A percentile compares a stretch with the other conserved stretches of the same genome.
Conservation (phyloP, 2,888 invertebrate species). For the Achlya flavicornis region DNA sequence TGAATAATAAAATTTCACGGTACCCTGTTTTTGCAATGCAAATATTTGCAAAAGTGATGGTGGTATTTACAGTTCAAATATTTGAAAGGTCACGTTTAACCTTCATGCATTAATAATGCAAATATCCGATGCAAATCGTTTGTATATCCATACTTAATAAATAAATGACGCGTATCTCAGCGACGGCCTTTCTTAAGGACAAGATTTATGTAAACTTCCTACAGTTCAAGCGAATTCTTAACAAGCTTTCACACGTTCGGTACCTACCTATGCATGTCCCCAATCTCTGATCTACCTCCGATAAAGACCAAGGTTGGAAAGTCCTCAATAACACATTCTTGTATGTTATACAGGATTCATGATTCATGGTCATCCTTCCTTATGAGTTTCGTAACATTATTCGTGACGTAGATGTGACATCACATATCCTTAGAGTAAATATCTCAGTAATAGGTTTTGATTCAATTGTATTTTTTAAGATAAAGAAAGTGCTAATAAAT, state of each 20-base stretch:
- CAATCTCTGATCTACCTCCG: not conserved
- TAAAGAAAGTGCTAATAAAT: not conserved
- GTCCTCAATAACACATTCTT: not conserved
- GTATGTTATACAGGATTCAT: not conserved
- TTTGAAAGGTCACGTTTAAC: slow-evolving; percentile 8
- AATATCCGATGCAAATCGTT: slow-evolving; percentile 30
- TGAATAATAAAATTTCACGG: not conserved
- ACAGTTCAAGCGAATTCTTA: not conserved
- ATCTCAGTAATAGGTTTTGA: not conserved
- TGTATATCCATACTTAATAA: not conserved
- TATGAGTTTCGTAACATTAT: not conserved
- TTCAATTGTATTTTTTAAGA: not conserved
- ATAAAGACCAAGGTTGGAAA: not conserved
- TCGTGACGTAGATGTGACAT: not conserved
- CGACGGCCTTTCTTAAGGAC: not conserved
- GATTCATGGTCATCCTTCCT: not conserved
- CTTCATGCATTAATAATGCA: slow-evolving; percentile 16
- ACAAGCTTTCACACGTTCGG: not conserved
- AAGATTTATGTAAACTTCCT: not conserved
- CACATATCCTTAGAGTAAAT: too few species aligned
- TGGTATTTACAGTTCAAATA: not conserved
- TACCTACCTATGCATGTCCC: not conserved
- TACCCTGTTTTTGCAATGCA: not conserved
- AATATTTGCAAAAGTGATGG: not conserved
- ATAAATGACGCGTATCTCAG: not conserved